Percentiles rank a stretch among this genome's conserved stretches.
phyloP scores from a whole-genome alignment of 2,113 vertebrate genomes.

The Carassius auratus region DNA sequence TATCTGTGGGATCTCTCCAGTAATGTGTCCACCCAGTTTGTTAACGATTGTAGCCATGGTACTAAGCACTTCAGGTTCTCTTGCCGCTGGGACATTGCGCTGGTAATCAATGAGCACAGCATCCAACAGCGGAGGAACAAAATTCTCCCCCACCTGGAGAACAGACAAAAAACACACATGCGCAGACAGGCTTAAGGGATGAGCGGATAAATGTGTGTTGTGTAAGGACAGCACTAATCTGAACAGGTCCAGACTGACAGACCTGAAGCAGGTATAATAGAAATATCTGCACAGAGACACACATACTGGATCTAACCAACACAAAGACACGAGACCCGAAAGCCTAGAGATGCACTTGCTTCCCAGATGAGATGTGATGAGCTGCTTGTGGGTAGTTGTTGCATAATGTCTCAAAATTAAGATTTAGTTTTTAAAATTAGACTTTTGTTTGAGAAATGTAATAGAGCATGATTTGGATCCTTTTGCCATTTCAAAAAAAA shows the following conservation, averaged over 20 bases:
- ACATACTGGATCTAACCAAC: neutral
- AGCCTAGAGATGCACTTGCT: neutral
- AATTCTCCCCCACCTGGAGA: slow-evolving; percentile 94
- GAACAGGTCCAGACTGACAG: slow-evolving; percentile 41
- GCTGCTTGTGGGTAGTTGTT: neutral
- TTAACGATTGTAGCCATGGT: slow-evolving; percentile 99
- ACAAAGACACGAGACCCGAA: neutral
- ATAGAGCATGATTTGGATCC: neutral
- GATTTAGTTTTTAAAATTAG: neutral
- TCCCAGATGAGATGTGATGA: neutral
- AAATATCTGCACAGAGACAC: slow-evolving; percentile 11
- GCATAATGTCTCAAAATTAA: neutral
- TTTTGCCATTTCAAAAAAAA: neutral
- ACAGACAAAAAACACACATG: slow-evolving; percentile 22
- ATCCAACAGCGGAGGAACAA: slow-evolving; percentile 95
- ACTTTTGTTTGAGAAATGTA: neutral
- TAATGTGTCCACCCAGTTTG: slow-evolving; percentile 97
- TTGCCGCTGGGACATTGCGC: slow-evolving; percentile 94
- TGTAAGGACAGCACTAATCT: slow-evolving; percentile 45
- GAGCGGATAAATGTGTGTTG: slow-evolving; percentile 38
- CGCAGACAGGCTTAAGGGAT: slow-evolving; percentile 51
- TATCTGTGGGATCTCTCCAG: slow-evolving; percentile 98
- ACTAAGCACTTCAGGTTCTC: slow-evolving; percentile 98
- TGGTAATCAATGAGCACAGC: slow-evolving; percentile 99
- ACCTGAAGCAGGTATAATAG: slow-evolving; percentile 38